These are phyloP conservation scores for Limosa lapponica DNA, from an alignment of 2,797 vertebrate genomes.

Conservation along the genomic window DNA sequence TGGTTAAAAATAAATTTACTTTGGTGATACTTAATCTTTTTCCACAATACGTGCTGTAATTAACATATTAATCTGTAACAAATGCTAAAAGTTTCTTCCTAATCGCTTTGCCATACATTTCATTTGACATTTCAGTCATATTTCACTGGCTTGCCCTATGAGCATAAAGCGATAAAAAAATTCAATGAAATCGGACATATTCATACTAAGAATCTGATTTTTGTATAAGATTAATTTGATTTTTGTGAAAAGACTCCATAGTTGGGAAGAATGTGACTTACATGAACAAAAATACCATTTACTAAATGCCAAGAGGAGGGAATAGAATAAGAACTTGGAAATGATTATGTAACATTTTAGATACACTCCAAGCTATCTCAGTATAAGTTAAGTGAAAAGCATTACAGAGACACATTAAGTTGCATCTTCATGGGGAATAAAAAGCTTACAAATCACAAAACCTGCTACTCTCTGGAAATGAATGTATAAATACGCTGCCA, in stretches of 20 bases:
- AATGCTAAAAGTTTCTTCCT: conserved; percentile 63
- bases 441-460: background rate
- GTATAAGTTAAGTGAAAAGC: background rate
- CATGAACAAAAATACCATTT: conserved; percentile 26
- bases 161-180: background rate
- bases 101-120: conserved; percentile 59
- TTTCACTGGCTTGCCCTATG: conserved; percentile 29
- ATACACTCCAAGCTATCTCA: background rate
- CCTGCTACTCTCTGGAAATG: background rate
- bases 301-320: background rate
- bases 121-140: conserved; percentile 50
- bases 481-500: background rate
- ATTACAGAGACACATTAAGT: background rate
- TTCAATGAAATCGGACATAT: conserved; percentile 18
- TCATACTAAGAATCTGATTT: conserved; percentile 36
- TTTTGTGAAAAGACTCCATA: conserved; percentile 33
- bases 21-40: conserved; percentile 71
- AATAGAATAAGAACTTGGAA: background rate
- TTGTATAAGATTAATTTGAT: conserved; percentile 51
- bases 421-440: background rate
- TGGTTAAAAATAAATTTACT: conserved; percentile 75
- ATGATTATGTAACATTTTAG: background rate
- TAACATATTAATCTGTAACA: conserved; percentile 75
- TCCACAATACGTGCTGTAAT: conserved; percentile 57
- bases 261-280: conserved; percentile 27